Evolutionary conservation across 1,140 invertebrate genomes (phyloP), one percentile per base, ranked within the genome.

Genomic region (Heliconius congener): DNA sequence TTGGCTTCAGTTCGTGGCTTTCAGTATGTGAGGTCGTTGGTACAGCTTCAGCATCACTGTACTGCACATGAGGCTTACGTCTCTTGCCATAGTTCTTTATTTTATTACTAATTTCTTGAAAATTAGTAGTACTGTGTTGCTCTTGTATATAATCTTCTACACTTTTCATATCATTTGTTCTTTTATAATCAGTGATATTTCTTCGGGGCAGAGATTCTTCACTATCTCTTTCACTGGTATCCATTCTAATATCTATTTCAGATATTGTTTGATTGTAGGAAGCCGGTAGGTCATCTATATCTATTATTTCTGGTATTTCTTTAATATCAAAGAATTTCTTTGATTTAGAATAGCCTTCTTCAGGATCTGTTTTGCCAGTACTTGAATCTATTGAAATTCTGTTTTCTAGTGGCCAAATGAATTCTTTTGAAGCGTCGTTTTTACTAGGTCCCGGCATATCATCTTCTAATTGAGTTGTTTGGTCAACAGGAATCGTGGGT

Each of bases 141-240:
- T 83, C 71, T 57, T 74, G 55, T 27, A 83, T 84, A 75, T 85
- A 86, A 57, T 86, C 84, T 57, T 87, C 86, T n/a, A 85, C 81
- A 13, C 82, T 86, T 81, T 83, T 77, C 55, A 82, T 46, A 42
- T 78, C 77, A 5, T 27, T 30, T 30, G 50, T 3, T 52, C 16
- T 71, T 80, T 80, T 80, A 27, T 42, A 23, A n/a, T 37, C 52
- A 3, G 18, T 2, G 0, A 19, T 39, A 57, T 27, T 39, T 72
- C 8, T 50, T 70, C 60, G 8, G 42, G 37, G 8, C 6, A 73
- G 11, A 16, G 78, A 42, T 42, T 79, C 55, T 42, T n/a, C 37
- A 18, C 55, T 66, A 8, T 74, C 30, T 19, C 34, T 19, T 52
- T 52, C 50, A 52, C 50, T 52, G 0, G 18, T 52, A 11, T n/a